These are phyloP conservation scores for Caretta caretta DNA, from an alignment of 2,113 vertebrate species.

Conservation along the genomic window DNA sequence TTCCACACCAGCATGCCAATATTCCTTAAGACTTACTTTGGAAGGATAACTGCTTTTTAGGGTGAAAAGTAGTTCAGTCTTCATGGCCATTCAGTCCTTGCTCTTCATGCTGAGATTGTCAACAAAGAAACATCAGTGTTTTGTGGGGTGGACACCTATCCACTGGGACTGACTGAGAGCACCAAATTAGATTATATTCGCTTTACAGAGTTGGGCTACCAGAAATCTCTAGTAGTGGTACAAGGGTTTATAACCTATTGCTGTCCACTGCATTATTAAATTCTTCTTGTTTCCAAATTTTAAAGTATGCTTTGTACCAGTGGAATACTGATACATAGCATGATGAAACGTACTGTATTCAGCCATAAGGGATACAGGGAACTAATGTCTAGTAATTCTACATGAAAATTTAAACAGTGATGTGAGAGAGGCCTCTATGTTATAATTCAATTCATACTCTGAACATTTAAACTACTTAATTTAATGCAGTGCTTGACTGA, in stretches of 20 bases:
- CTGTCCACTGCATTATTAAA: background rate
- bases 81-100: background rate
- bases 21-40: background rate
- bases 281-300: background rate
- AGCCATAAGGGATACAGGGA: background rate
- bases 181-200: background rate
- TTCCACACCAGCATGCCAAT: background rate
- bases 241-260: background rate
- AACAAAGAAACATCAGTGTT: background rate
- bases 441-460: conserved; percentile 33
- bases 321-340: background rate
- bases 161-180: background rate
- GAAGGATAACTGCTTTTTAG: background rate
- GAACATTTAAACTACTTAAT: conserved; percentile 36
- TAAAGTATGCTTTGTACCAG: background rate
- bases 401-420: conserved; percentile 34
- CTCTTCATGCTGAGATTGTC: background rate
- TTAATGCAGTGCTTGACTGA: conserved; percentile 34
- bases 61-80: background rate
- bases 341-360: background rate
- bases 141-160: background rate
- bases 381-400: conserved; percentile 20
- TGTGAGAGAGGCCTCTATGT: conserved; percentile 27
- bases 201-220: background rate
- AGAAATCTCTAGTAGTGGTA: background rate